Base-by-base conservation (phyloP, 1,140 invertebrate species). In the Zaprionus kolodkinae region DNA sequence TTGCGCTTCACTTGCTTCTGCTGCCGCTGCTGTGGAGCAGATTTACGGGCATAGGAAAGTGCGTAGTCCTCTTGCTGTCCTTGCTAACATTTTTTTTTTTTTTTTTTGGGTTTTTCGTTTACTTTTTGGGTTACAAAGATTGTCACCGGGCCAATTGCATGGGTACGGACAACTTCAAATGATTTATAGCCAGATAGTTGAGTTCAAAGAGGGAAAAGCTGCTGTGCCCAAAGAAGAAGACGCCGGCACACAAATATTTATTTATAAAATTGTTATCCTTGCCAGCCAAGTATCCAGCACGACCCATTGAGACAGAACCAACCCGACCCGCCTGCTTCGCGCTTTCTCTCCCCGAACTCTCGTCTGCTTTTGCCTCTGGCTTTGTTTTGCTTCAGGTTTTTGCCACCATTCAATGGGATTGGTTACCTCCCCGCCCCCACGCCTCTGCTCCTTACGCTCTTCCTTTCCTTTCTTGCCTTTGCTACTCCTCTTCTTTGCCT, bases 221-320 rank as follows among this genome's bases (percentile, higher is more conserved):
- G 21, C 33, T 45, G 68, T 66, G 70, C 43, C 57, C 62, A 69
- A 30, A 67, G 70, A 43, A 12, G 38, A 5, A 33, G 57, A 63
- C n/a, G 43, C 67, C 56, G 71, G 85, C 75, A 81, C 85, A 81
- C 85, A 88, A 88, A 88, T 88, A 88, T 88, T 88, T 88, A 88
- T 88, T 88, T 88, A 88, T 88, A 88, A 88, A 88, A 88, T 88
- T 88, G 85, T 88, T 88, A 88, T 88, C 85, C 85, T 79, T 85
- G 70, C 79, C 80, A 55, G 69, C 54, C 48, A 35, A 70, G 45
- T 25, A 50, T 25, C 45, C 45, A 50, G 1, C 71, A 59, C 17
- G 36, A 50, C 35, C 60, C 55, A 36, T 15, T n/a, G 15, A 54
- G 50, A 43, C 25, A 56, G 30, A 63, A 33, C 36, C 36, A 33